These are phyloP conservation scores for Drosophila ohnishii DNA, from an alignment of 1,140 invertebrate genomes.

Conservation along the genomic window DNA sequence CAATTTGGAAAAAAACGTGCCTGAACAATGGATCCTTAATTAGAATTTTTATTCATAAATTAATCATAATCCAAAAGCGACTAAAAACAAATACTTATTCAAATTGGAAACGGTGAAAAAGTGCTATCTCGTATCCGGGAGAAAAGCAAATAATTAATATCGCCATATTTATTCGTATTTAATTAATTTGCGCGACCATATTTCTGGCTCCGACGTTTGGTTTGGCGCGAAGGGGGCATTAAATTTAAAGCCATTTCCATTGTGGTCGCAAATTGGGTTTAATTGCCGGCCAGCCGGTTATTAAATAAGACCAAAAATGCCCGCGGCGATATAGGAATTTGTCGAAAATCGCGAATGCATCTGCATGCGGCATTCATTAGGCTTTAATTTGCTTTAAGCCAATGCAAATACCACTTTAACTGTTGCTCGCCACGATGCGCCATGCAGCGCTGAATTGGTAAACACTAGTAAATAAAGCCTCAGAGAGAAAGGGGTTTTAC, in stretches of 20 bases:
- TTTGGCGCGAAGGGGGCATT: conserved; percentile 10
- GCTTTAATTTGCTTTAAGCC: conserved; percentile 38
- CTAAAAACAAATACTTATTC: conserved; percentile 28
- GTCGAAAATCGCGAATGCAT: conserved; percentile 40
- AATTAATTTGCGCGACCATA: conserved; percentile 71
- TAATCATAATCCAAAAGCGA: conserved; percentile 40
- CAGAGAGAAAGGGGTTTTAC: background rate
- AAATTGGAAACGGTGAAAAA: conserved; percentile 45
- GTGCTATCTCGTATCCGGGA: background rate
- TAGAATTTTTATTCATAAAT: conserved; percentile 47
- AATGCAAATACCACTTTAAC: conserved; percentile 32
- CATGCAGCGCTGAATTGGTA: conserved; percentile 15
- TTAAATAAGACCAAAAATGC: conserved; percentile 49
- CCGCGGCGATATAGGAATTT: conserved; percentile 18
- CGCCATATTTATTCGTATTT: conserved; percentile 59
- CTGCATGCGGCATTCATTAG: conserved; percentile 26
- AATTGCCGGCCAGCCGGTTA: conserved; percentile 55
- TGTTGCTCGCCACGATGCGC: conserved; percentile 21
- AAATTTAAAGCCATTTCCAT: conserved; percentile 59
- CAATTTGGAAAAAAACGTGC: background rate
- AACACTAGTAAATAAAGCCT: conserved; percentile 26
- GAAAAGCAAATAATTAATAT: conserved; percentile 65
- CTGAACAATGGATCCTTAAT: conserved; percentile 51
- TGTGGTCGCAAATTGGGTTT: conserved; percentile 61
- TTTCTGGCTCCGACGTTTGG: conserved; percentile 17